Evolutionary conservation across 2,797 vertebrate genomes (phyloP).

Genomic region (Diglossa cyanea): DNA sequence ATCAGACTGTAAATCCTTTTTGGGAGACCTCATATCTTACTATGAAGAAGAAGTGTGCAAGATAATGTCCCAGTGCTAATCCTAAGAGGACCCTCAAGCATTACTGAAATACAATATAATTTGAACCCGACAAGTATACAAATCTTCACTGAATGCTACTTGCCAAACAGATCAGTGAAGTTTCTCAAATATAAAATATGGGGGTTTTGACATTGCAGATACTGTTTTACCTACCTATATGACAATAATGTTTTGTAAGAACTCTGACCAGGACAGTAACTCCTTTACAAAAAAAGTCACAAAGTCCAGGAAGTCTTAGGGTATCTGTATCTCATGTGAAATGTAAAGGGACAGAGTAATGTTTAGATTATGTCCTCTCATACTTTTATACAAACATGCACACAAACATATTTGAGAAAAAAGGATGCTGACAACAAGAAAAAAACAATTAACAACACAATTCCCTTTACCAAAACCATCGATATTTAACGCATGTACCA

Average conservation of each 20-base stretch:
- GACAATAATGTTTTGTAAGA: background rate
- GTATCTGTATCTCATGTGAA: background rate
- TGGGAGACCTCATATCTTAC: background rate
- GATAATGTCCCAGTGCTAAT: background rate
- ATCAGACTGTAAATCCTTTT: background rate
- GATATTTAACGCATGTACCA: background rate
- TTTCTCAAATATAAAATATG: background rate
- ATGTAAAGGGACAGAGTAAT: background rate
- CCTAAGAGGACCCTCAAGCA: background rate
- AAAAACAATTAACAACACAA: background rate
- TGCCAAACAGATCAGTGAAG: background rate
- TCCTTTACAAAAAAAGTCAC: background rate
- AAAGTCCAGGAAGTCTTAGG: background rate
- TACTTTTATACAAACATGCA: background rate
- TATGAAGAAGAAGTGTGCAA: rapidly evolving
- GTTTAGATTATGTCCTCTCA: background rate
- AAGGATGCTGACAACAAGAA: background rate
- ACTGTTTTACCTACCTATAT: background rate
- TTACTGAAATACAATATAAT: background rate
- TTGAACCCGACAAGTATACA: background rate
- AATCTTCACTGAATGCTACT: background rate
- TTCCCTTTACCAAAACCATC: background rate
- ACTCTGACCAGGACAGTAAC: background rate
- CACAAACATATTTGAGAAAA: background rate
- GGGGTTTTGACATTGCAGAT: background rate